These are phyloP conservation scores for Hozukius guyotensis DNA, from an alignment of 2,797 vertebrate genomes.

Conservation along the genomic window DNA sequence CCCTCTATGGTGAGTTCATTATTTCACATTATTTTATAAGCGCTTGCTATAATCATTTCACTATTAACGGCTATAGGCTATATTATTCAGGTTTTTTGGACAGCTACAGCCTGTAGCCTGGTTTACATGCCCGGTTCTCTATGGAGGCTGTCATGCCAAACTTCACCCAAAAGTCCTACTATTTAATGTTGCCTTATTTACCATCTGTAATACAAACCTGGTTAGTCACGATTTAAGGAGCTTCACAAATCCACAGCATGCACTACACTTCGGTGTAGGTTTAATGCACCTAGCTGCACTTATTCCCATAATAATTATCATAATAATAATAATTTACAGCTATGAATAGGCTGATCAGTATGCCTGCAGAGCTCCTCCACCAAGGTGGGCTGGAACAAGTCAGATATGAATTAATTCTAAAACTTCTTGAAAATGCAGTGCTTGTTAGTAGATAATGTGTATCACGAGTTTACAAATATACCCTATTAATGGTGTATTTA, in stretches of 20 bases:
- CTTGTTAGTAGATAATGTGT: background rate
- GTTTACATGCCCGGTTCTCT: background rate
- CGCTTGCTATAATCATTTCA: background rate
- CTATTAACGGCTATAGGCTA: background rate
- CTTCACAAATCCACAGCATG: background rate
- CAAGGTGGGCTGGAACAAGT: background rate
- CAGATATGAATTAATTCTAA: background rate
- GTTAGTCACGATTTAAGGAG: background rate
- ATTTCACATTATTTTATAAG: background rate
- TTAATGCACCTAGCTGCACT: background rate
- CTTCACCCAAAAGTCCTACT: conserved; percentile 27
- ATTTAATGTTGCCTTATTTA: background rate
- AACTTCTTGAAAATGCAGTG: background rate
- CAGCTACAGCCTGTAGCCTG: too few relatives aligned
- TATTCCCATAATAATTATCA: background rate
- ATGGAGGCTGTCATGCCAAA: background rate
- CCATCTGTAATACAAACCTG: fast-evolving
- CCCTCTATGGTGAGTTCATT: conserved; percentile 90
- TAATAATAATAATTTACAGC: background rate
- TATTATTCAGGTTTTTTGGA: background rate
- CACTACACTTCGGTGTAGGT: background rate
- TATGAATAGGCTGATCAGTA: background rate
- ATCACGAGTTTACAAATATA: background rate
- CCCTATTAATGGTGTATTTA: background rate
- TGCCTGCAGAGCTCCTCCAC: background rate